Evolutionary conservation across 2,113 vertebrate genomes (phyloP).

Genomic region (Oreochromis tanganicae): DNA sequence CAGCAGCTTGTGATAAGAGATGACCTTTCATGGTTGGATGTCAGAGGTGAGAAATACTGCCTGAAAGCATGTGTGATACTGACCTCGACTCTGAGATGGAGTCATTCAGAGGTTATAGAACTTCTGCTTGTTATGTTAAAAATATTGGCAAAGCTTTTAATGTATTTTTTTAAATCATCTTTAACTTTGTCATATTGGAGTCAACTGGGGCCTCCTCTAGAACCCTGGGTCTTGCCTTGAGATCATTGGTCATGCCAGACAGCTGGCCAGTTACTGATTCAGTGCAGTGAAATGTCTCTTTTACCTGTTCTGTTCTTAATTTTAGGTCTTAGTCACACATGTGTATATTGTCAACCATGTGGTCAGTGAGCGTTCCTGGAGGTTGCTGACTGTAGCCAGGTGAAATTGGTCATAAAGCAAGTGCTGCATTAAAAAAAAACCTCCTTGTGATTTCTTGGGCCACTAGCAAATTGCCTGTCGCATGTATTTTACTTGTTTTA

Average conservation of each 20-base stretch:
- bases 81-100: not conserved
- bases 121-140: not conserved
- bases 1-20: not conserved
- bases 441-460: fast-evolving
- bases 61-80: not conserved
- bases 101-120: not conserved
- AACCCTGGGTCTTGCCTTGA: not conserved
- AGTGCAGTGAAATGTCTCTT: not conserved
- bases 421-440: not conserved
- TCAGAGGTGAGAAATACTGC: not conserved
- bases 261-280: not conserved
- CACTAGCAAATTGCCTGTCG: not conserved
- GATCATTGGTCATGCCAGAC: not conserved
- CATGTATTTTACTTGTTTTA: not conserved
- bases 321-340: not conserved
- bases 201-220: not conserved
- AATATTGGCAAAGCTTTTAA: not conserved
- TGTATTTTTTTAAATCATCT: not conserved
- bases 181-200: not conserved
- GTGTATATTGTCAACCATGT: not conserved
- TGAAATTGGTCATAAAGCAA: not conserved
- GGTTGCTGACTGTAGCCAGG: not conserved
- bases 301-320: not conserved
- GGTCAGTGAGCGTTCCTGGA: not conserved
- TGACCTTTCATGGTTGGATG: not conserved